phyloP scores from a whole-genome alignment of 2,113 vertebrate genomes.

The Microcebus jonahi region DNA sequence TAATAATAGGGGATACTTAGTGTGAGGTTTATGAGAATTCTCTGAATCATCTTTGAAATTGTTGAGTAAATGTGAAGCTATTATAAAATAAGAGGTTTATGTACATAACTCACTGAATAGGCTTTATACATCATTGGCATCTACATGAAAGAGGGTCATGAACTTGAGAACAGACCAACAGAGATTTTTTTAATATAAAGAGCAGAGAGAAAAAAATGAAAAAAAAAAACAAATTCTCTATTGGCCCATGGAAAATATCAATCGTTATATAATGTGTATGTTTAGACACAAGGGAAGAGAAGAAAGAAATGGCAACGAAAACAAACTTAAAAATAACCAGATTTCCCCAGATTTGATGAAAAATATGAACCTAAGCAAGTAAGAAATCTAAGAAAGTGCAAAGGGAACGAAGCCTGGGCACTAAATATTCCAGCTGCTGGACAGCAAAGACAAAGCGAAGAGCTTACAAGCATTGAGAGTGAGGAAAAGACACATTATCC shows the following conservation, averaged over 20 bases:
- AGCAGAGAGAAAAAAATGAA: background rate
- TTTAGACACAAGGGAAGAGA: background rate
- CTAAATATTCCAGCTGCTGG: background rate
- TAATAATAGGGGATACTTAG: background rate
- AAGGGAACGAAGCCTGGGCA: background rate
- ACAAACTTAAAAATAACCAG: background rate
- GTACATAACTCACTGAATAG: background rate
- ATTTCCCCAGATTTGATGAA: background rate
- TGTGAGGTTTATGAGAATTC: fast-evolving
- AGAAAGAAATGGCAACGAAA: background rate
- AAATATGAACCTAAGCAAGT: background rate
- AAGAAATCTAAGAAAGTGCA: background rate
- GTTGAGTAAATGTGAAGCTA: background rate
- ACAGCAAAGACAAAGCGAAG: background rate
- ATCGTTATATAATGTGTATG: background rate
- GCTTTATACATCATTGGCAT: background rate
- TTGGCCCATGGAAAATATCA: background rate
- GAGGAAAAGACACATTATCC: background rate
- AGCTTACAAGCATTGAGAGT: background rate
- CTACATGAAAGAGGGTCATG: background rate
- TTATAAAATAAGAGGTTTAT: background rate
- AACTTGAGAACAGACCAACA: background rate
- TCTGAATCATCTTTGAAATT: too few relatives aligned
- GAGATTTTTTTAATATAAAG: background rate
- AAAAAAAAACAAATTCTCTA: background rate